Percentiles rank a stretch among this genome's conserved stretches.
Conservation (phyloP, 2,888 invertebrate species). For the Loripinus fragilis region DNA sequence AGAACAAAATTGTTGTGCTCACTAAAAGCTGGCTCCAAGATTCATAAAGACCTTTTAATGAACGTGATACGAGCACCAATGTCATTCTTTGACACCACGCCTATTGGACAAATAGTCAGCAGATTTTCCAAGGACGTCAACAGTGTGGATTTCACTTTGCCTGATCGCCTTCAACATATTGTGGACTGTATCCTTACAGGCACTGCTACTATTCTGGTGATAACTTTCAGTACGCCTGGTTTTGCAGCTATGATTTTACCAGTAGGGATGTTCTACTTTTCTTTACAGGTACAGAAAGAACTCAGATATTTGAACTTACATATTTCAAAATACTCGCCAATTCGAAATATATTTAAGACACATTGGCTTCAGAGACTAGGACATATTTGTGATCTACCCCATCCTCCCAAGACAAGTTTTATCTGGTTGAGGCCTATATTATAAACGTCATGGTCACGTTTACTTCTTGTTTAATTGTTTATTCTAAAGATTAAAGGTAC, state of each 20-base stretch:
- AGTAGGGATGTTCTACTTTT: neutral
- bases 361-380: too few relatives aligned
- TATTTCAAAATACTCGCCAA: too few relatives aligned
- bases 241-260: neutral
- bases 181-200: neutral
- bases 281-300: conserved; percentile 1
- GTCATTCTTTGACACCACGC: conserved; percentile 6
- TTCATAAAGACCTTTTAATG: neutral
- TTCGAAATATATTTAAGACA: too few relatives aligned
- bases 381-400: too few relatives aligned
- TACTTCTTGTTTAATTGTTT: too few relatives aligned
- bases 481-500: too few relatives aligned
- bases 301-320: too few relatives aligned
- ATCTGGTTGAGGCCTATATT: too few relatives aligned
- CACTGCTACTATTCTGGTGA: neutral
- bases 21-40: neutral
- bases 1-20: neutral
- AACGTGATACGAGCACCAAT: neutral
- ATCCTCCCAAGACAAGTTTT: too few relatives aligned
- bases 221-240: neutral
- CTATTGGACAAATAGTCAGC: conserved; percentile 1
- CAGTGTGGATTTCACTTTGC: neutral
- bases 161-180: neutral
- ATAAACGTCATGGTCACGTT: too few relatives aligned
- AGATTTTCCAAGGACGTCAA: conserved; percentile 6